These are phyloP conservation scores for Chaetophractus vellerosus DNA, from an alignment of 2,797 vertebrate species.

Conservation along the genomic window DNA sequence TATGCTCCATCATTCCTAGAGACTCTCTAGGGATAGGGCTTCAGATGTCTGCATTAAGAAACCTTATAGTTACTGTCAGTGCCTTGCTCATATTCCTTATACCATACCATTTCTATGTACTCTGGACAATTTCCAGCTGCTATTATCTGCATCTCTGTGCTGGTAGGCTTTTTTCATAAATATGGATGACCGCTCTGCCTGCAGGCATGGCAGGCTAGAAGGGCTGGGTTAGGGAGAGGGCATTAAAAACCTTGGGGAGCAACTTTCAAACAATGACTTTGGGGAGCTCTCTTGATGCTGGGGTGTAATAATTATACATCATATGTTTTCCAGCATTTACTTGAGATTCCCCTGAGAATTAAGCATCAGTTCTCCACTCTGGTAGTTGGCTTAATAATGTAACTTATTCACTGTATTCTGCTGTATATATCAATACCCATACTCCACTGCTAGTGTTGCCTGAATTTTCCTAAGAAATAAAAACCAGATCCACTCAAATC, in stretches of 20 bases:
- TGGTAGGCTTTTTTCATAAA: not conserved
- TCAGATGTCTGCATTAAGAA: not conserved
- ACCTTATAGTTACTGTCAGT: no score
- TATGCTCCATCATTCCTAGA: not conserved
- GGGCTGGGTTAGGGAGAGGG: no score
- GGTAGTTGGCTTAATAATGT: not conserved
- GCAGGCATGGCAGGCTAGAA: not conserved
- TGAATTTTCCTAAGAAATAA: not conserved
- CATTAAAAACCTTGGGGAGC: not conserved
- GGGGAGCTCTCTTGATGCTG: not conserved
- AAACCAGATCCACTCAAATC: not conserved
- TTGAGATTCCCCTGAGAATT: not conserved
- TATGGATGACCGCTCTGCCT: not conserved
- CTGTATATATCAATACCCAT: not conserved
- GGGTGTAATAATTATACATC: not conserved
- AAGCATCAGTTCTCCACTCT: not conserved
- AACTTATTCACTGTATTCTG: not conserved
- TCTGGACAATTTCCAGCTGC: not conserved
- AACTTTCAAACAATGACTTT: not conserved
- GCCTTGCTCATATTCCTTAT: rapidly evolving
- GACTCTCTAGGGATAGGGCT: not conserved
- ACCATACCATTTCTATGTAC: not conserved
- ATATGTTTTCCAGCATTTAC: not conserved
- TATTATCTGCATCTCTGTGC: not conserved
- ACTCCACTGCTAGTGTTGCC: not conserved